Percentiles rank a stretch among this genome's conserved stretches.
These are phyloP conservation scores for Atta texana DNA, from an alignment of 1,140 invertebrate species.

Conservation along the genomic window DNA sequence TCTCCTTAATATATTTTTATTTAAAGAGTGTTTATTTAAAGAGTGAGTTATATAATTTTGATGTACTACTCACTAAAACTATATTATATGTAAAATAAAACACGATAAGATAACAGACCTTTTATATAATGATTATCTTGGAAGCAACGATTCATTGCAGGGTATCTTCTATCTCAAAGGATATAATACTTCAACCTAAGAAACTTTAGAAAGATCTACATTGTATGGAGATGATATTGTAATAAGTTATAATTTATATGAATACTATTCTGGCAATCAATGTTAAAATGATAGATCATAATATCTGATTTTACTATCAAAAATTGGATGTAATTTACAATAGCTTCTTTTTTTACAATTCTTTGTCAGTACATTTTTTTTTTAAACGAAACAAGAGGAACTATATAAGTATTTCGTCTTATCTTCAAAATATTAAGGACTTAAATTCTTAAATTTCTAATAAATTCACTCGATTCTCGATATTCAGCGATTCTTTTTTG, in stretches of 20 bases:
- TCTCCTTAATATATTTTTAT: not conserved
- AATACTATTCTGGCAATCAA: conserved; percentile 66
- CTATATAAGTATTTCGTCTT: conserved; percentile 68
- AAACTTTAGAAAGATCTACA: conserved; percentile 2
- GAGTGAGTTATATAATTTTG: too few relatives aligned
- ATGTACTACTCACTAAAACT: too few relatives aligned
- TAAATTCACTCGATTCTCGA: not conserved
- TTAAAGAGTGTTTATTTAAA: too few relatives aligned
- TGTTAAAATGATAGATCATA: conserved; percentile 73
- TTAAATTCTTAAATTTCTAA: conserved; percentile 34
- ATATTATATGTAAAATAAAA: not conserved
- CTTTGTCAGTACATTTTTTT: not conserved
- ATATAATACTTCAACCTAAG: not conserved
- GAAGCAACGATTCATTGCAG: not conserved
- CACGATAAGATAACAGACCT: not conserved
- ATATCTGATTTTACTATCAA: conserved; percentile 80
- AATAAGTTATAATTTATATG: conserved; percentile 65
- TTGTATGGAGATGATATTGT: not conserved
- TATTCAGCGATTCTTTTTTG: not conserved
- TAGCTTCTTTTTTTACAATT: conserved; percentile 66
- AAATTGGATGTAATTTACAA: conserved; percentile 81
- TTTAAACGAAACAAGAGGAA: conserved; percentile 12
- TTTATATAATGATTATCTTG: not conserved
- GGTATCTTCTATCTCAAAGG: not conserved
- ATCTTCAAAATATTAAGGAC: conserved; percentile 58